phyloP scores from a whole-genome alignment of 1,140 invertebrate species.

The Sesamia nonagrioides region DNA sequence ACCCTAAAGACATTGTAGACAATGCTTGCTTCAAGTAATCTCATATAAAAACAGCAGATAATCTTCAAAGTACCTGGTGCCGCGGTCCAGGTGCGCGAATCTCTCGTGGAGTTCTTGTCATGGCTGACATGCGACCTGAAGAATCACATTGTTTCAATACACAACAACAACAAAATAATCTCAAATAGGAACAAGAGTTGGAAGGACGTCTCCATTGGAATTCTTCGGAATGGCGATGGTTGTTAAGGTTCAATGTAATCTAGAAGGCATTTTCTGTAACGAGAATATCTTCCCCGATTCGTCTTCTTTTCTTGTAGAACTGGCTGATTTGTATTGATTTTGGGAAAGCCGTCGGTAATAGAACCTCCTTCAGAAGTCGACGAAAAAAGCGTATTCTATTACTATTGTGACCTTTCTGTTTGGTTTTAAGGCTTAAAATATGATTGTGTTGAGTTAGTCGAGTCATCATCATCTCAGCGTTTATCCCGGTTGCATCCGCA shows the following conservation, averaged over 20 bases:
- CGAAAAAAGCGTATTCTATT: not conserved
- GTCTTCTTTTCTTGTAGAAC: slow-evolving; percentile 9
- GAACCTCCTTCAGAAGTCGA: not conserved
- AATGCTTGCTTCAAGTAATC: slow-evolving; percentile 32
- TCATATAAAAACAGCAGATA: slow-evolving; percentile 53
- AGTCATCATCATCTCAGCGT: too few relatives aligned
- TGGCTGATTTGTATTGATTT: not conserved
- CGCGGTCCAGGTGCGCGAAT: slow-evolving; percentile 75
- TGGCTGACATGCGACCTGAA: slow-evolving; percentile 83
- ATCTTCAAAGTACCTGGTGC: slow-evolving; percentile 79
- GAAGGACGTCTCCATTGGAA: not conserved
- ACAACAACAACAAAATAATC: slow-evolving; percentile 51
- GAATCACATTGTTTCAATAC: slow-evolving; percentile 72
- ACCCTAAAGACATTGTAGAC: not conserved
- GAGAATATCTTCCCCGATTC: not conserved
- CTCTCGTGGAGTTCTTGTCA: slow-evolving; percentile 78
- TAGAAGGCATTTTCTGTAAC: not conserved
- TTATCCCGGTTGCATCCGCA: too few relatives aligned
- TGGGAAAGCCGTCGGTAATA: not conserved
- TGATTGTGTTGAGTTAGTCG: too few relatives aligned
- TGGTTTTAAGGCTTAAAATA: too few relatives aligned
- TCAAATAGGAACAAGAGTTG: not conserved
- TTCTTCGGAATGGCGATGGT: not conserved
- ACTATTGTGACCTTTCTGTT: not conserved
- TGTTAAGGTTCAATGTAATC: too few relatives aligned